Percentiles rank a stretch among this genome's conserved stretches.
Evolutionary conservation across 2,797 vertebrate species (phyloP).

Genomic region (Chanos chanos): DNA sequence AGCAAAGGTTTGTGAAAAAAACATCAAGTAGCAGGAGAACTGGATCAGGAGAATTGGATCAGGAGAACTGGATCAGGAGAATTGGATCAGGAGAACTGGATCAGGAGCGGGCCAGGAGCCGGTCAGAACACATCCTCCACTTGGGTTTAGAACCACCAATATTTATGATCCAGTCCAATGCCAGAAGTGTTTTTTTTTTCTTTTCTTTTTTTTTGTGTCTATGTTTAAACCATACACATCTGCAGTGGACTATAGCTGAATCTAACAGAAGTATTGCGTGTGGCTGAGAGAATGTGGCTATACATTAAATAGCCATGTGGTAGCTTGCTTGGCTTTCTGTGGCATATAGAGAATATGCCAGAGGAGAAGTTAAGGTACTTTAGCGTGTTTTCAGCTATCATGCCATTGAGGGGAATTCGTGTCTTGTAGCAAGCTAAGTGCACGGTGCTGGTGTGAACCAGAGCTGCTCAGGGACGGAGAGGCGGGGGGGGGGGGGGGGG

Average conservation of each 20-base stretch:
- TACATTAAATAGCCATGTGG: conserved; percentile 28
- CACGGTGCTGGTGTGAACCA: conserved; percentile 6
- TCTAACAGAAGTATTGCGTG: conserved; percentile 17
- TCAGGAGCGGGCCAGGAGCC: neutral
- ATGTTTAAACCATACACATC: neutral
- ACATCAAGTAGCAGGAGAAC: neutral
- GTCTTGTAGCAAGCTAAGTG: conserved; percentile 16
- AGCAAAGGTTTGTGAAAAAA: no score
- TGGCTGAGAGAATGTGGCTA: neutral
- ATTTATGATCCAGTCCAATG: conserved; percentile 5
- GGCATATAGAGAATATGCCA: no score
- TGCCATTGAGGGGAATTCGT: conserved; percentile 34
- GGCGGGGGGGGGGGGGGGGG: neutral
- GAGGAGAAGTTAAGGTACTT: no score
- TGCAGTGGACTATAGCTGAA: neutral
- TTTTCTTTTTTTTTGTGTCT: conserved; percentile 8
- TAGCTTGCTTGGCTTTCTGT: conserved; percentile 20
- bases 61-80: neutral
- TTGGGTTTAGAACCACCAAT: conserved; percentile 6
- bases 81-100: neutral
- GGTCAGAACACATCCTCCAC: neutral
- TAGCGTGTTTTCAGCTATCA: conserved; percentile 23
- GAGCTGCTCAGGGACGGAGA: neutral
- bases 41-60: neutral
- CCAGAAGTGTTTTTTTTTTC: no score